phyloP scores from a whole-genome alignment of 2,888 invertebrate species.

The Agrochola lychnidis region DNA sequence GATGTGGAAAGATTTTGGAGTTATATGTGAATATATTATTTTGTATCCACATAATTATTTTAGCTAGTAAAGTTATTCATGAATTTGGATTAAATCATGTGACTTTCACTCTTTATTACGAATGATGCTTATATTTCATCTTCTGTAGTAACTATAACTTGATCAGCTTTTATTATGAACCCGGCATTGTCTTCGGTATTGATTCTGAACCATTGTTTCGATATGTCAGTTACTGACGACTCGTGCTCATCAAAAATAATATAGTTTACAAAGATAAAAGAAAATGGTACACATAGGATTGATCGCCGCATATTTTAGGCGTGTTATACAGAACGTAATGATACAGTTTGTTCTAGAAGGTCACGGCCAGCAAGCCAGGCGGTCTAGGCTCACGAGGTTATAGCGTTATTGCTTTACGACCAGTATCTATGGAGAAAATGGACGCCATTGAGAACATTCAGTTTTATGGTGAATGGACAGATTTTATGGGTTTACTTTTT shows the following conservation, averaged over 20 bases:
- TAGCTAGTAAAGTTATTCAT: neutral
- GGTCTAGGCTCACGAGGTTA: conserved; percentile 50
- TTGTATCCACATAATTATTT: conserved; percentile 10
- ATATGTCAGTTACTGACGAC: neutral
- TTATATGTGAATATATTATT: conserved; percentile 20
- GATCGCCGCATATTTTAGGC: conserved; percentile 22
- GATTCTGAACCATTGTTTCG: conserved; percentile 15
- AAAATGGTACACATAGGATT: neutral
- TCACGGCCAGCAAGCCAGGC: conserved; percentile 42
- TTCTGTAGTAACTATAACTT: neutral
- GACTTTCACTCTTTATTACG: conserved; percentile 9
- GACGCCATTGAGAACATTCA: conserved; percentile 18
- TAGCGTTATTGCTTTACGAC: conserved; percentile 33
- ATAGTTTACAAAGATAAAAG: conserved; percentile 19
- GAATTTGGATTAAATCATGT: conserved; percentile 7
- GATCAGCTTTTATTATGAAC: conserved; percentile 3
- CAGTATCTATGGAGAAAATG: conserved; percentile 32
- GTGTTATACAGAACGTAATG: conserved; percentile 20
- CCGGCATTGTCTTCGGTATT: neutral
- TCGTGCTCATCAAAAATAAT: conserved; percentile 8
- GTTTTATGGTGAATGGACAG: conserved; percentile 31
- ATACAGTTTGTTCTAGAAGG: conserved; percentile 44
- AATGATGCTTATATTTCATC: neutral
- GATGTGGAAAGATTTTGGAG: conserved; percentile 25
- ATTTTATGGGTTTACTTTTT: conserved; percentile 15